A percentile compares a stretch with the other conserved stretches of the same genome.
These are phyloP conservation scores for Coptodon bakossiorum DNA, from an alignment of 2,113 vertebrate genomes.

Conservation along the genomic window DNA sequence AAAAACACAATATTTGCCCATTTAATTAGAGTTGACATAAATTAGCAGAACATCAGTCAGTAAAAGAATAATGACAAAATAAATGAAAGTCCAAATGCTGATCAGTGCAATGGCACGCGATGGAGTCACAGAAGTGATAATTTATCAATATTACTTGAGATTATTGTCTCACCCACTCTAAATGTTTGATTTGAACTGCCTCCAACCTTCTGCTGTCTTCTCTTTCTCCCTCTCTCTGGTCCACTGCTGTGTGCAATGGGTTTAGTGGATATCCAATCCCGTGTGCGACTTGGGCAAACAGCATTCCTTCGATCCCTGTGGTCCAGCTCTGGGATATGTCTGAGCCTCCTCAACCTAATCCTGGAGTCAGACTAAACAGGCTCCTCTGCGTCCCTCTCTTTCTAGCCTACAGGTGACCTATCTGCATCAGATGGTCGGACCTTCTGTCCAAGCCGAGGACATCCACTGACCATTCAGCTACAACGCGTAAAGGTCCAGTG, in stretches of 20 bases:
- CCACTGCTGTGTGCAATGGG: background rate
- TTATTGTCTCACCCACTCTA: background rate
- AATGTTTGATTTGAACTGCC: background rate
- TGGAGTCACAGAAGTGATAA: background rate
- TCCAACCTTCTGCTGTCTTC: background rate
- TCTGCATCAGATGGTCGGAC: background rate
- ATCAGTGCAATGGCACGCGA: background rate
- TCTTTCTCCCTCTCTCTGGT: background rate
- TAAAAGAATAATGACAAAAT: background rate
- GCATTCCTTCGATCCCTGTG: conserved; percentile 40
- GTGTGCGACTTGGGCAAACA: background rate
- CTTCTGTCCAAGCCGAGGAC: background rate
- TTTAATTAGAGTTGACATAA: background rate
- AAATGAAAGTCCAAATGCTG: background rate
- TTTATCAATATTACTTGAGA: background rate
- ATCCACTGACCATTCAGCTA: background rate
- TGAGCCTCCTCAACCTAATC: background rate
- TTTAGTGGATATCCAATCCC: conserved; percentile 27
- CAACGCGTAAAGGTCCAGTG: background rate
- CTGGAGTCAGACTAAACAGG: background rate
- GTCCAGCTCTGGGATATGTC: conserved; percentile 1
- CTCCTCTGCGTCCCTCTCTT: background rate
- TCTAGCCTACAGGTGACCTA: background rate
- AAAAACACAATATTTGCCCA: background rate
- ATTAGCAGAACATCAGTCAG: background rate